Conservation (phyloP, 1,140 invertebrate genomes). For the Schlechtendalia chinensis region DNA sequence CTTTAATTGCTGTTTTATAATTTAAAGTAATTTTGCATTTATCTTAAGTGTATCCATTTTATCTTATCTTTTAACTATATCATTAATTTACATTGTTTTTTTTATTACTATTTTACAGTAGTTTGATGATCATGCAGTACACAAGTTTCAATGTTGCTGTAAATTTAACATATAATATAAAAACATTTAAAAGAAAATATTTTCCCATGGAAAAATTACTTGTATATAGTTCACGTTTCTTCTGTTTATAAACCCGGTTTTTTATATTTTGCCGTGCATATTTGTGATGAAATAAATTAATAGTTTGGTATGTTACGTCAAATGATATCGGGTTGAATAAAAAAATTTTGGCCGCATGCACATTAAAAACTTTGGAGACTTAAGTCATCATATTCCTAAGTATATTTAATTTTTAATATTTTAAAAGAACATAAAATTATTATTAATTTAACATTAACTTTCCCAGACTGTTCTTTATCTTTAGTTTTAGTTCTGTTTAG, state of each 20-base stretch:
- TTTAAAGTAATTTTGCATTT: too few relatives aligned
- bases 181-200: constrained; percentile 12
- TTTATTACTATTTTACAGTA: constrained; percentile 27
- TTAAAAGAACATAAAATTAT: constrained; percentile 44
- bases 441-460: constrained; percentile 48
- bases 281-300: constrained; percentile 36
- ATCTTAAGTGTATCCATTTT: background rate
- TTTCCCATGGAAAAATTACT: constrained; percentile 44
- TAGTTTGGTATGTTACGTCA: constrained; percentile 12
- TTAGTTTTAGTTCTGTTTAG: constrained; percentile 49
- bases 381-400: constrained; percentile 46
- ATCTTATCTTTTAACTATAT: background rate
- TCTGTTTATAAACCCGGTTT: constrained; percentile 32
- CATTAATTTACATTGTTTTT: background rate
- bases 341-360: constrained; percentile 21
- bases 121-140: constrained; percentile 12
- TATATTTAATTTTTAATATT: constrained; percentile 47
- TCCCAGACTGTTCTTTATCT: constrained; percentile 46
- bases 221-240: constrained; percentile 46
- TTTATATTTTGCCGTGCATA: constrained; percentile 35
- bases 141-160: constrained; percentile 11
- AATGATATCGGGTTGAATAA: background rate
- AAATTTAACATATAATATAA: constrained; percentile 6
- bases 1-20: background rate
- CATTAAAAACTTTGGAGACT: constrained; percentile 34